Evolutionary conservation across 2,888 invertebrate species (phyloP).

Genomic region (Dascillus cervinus): DNA sequence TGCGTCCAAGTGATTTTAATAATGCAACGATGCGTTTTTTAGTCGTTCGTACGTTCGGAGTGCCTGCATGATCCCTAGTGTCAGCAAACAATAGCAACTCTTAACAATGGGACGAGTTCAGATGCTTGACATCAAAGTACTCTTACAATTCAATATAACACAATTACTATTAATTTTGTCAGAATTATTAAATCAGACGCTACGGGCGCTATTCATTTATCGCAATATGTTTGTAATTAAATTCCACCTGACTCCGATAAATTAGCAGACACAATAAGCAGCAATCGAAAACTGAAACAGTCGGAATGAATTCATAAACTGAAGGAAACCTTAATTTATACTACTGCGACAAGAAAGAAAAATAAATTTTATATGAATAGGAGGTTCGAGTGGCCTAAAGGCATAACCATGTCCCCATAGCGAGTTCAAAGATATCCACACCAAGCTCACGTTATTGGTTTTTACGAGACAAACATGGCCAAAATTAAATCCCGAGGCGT

Average conservation of each 20-base stretch:
- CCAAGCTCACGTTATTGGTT: constrained; percentile 37
- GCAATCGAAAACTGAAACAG: no score
- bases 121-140: constrained; percentile 40
- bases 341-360: no score
- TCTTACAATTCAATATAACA: constrained; percentile 38
- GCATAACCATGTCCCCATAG: constrained; percentile 20
- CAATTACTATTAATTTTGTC: constrained; percentile 42
- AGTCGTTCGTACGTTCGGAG: no score
- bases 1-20: no score
- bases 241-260: no score
- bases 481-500: constrained; percentile 42
- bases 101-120: constrained; percentile 34
- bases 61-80: constrained; percentile 7
- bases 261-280: no score
- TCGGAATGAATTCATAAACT: no score
- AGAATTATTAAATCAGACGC: constrained; percentile 41
- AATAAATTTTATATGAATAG: constrained; percentile 37
- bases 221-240: constrained; percentile 16
- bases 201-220: constrained; percentile 11
- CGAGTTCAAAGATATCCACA: constrained; percentile 22
- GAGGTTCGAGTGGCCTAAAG: constrained; percentile 20
- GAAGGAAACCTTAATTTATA: no score
- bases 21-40: no score
- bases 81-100: constrained; percentile 33
- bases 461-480: constrained; percentile 44